Percentiles rank a stretch among this genome's conserved stretches.
Conservation (phyloP, 30 jellyfish, hydroid and myxozoan species). For the Nemopilema nomurai region DNA sequence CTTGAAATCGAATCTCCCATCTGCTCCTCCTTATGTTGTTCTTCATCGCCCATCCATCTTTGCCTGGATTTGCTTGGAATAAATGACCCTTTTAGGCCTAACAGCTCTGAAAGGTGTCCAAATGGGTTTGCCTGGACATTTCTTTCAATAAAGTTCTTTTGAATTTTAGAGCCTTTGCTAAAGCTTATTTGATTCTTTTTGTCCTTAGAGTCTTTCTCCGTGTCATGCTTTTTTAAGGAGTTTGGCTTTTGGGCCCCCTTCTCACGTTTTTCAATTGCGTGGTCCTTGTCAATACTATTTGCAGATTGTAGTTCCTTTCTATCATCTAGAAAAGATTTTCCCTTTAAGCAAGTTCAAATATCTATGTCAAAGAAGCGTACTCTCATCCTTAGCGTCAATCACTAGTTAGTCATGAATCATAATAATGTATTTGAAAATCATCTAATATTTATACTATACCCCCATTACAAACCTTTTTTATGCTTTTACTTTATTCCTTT, state of each 20-base stretch:
- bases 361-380: no score
- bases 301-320: no score
- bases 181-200: not conserved
- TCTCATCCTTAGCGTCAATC: no score
- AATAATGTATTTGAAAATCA: no score
- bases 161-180: not conserved
- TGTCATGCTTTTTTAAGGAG: not conserved
- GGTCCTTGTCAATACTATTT: no score
- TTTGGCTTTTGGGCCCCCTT: not conserved
- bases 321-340: no score
- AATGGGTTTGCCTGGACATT: constrained; percentile 25
- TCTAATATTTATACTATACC: no score
- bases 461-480: not conserved
- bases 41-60: constrained; percentile 61
- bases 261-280: constrained; percentile 1
- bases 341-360: no score
- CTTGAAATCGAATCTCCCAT: not conserved
- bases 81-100: constrained; percentile 56
- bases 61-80: constrained; percentile 57
- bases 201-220: not conserved
- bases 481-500: not conserved
- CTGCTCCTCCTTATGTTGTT: not conserved
- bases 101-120: constrained; percentile 55
- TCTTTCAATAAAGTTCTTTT: constrained; percentile 39
- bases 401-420: no score